phyloP scores from a whole-genome alignment of 2,888 invertebrate species.

The Melipona bicolor region DNA sequence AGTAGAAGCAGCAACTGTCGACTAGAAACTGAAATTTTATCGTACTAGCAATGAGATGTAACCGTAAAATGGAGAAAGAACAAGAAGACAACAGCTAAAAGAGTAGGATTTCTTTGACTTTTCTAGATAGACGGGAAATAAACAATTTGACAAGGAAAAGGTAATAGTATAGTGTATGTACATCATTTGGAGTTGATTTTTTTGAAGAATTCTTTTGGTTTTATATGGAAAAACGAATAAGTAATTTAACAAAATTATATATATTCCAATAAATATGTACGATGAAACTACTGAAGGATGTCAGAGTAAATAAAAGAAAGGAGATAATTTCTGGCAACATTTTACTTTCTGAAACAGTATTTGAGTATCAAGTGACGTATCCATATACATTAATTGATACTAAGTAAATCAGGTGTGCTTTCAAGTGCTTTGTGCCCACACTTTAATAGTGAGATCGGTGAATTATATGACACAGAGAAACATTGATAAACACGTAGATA shows the following conservation, averaged over 20 bases:
- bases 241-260: not conserved
- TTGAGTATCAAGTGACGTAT: not conserved
- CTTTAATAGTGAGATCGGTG: constrained; percentile 59
- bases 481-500: constrained; percentile 24
- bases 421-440: constrained; percentile 29
- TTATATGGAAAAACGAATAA: not conserved
- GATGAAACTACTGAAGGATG: not conserved
- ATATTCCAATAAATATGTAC: not conserved
- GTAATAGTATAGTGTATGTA: not conserved
- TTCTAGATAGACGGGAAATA: not conserved
- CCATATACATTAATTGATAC: no score
- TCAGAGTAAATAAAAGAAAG: not conserved
- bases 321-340: constrained; percentile 18
- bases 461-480: constrained; percentile 23
- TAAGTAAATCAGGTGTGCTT: constrained; percentile 27
- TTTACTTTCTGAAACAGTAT: constrained; percentile 6
- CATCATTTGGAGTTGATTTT: not conserved
- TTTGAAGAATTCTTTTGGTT: not conserved
- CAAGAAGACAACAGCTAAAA: not conserved
- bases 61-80: not conserved
- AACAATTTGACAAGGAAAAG: not conserved
- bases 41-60: not conserved
- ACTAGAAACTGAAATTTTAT: not conserved
- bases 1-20: not conserved
- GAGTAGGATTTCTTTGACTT: not conserved